These are phyloP conservation scores for Procambarus virginalis DNA, from an alignment of 1,140 invertebrate species.

Conservation along the genomic window DNA sequence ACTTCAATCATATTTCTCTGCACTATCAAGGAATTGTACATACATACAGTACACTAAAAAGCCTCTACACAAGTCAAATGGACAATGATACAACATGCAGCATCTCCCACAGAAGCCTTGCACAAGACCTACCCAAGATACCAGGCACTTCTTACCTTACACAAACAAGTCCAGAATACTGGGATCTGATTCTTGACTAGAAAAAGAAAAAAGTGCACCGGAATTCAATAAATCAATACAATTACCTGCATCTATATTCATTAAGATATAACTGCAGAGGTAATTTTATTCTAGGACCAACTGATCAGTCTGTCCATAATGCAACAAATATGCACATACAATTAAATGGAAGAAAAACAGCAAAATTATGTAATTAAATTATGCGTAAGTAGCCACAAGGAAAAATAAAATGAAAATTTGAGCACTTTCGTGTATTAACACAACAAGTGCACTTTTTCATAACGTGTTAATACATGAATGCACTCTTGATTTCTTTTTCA, in stretches of 20 bases:
- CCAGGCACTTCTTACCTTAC: slow-evolving; percentile 51
- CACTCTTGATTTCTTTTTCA: too few species aligned
- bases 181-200: slow-evolving; percentile 61
- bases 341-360: not conserved
- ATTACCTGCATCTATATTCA: slow-evolving; percentile 6
- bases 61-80: slow-evolving; percentile 10
- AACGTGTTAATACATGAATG: too few species aligned
- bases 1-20: too few species aligned
- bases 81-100: slow-evolving; percentile 23
- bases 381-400: too few species aligned
- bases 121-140: slow-evolving; percentile 54
- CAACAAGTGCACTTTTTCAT: too few species aligned
- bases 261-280: not conserved
- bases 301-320: not conserved
- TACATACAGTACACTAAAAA: slow-evolving; percentile 14
- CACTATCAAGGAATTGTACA: not conserved
- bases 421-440: too few species aligned
- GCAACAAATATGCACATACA: not conserved
- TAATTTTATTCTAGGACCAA: not conserved
- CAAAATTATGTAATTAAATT: too few species aligned
- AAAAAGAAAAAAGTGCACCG: slow-evolving; percentile 50
- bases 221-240: slow-evolving; percentile 26
- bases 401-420: too few species aligned
- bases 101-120: slow-evolving; percentile 21
- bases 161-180: slow-evolving; percentile 61